Conservation (phyloP, 2,888 invertebrate species). For the Cheilosia grossa region DNA sequence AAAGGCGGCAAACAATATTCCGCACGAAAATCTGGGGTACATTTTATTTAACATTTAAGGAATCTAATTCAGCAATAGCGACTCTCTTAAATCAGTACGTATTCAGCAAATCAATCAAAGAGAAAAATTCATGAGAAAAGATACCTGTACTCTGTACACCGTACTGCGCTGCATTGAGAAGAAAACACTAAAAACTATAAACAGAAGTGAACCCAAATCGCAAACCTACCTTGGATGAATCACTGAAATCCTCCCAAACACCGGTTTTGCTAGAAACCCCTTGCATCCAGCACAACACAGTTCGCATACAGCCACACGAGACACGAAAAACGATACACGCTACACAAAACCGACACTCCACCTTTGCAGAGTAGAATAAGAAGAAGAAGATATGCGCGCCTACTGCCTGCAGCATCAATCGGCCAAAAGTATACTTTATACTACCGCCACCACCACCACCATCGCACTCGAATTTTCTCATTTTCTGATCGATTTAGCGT, state of each 20-base stretch:
- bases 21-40: background rate
- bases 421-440: constrained; percentile 12
- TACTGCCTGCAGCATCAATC: constrained; percentile 58
- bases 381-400: constrained; percentile 7
- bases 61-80: background rate
- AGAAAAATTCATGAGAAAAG: background rate
- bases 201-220: constrained; percentile 39
- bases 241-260: constrained; percentile 60
- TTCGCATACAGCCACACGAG: constrained; percentile 16
- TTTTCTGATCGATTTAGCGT: constrained; percentile 66
- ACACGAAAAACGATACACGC: background rate
- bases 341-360: too few species aligned
- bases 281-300: constrained; percentile 25
- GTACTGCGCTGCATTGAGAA: background rate
- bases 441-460: constrained; percentile 23
- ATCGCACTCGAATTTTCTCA: constrained; percentile 51
- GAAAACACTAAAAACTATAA: constrained; percentile 7
- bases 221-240: constrained; percentile 53
- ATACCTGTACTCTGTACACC: background rate
- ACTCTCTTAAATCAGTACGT: constrained; percentile 33
- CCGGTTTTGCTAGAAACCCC: constrained; percentile 56
- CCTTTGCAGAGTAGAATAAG: constrained; percentile 24
- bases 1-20: constrained; percentile 7
- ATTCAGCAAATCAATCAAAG: constrained; percentile 6
- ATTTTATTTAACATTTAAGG: background rate